Percentiles rank a stretch among this genome's conserved stretches.
phyloP scores from a whole-genome alignment of 2,888 invertebrate genomes.

The Plagodis pulveraria region DNA sequence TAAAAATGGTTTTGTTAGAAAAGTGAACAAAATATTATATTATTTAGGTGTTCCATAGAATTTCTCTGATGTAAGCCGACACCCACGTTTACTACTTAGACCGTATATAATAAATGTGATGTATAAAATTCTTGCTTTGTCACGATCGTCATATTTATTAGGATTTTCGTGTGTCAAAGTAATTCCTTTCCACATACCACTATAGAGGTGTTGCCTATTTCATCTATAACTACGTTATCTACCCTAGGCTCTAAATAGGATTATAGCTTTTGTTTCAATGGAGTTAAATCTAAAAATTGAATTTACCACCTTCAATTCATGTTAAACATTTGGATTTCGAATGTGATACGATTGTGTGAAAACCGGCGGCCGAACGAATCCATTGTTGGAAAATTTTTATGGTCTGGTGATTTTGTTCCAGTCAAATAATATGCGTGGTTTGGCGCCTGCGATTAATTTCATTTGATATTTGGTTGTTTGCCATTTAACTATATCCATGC shows the following conservation, averaged over 20 bases:
- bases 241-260: background rate
- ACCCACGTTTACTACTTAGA: too few relatives aligned
- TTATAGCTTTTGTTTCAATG: conserved; percentile 2
- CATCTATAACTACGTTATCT: background rate
- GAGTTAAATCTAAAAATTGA: conserved; percentile 11
- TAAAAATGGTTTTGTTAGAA: too few relatives aligned
- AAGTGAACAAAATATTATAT: too few relatives aligned
- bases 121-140: background rate
- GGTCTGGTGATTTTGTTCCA: conserved; percentile 48
- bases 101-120: background rate
- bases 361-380: conserved; percentile 28
- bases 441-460: conserved; percentile 46
- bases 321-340: conserved; percentile 32
- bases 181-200: conserved; percentile 24
- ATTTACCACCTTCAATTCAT: conserved; percentile 10
- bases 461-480: conserved; percentile 38
- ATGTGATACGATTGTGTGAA: conserved; percentile 37
- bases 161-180: conserved; percentile 23
- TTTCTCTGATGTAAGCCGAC: too few relatives aligned
- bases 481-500: conserved; percentile 15
- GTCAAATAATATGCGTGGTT: conserved; percentile 48
- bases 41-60: too few relatives aligned
- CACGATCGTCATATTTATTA: conserved; percentile 28
- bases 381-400: conserved; percentile 47
- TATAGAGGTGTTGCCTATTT: conserved; percentile 6